These are phyloP conservation scores for Caenorhabditis virilis DNA, from an alignment of 2,888 invertebrate genomes.

Conservation along the genomic window DNA sequence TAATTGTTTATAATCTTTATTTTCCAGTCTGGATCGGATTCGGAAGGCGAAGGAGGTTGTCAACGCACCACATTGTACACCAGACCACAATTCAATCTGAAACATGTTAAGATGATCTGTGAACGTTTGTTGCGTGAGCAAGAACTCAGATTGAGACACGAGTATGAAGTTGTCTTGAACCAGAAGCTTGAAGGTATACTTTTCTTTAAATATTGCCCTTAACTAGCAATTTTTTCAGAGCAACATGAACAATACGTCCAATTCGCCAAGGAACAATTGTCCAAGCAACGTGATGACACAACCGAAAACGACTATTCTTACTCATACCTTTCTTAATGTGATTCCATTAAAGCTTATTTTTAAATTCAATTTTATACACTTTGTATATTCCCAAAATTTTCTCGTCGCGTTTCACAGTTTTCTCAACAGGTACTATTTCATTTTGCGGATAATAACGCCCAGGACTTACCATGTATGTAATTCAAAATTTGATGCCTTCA, in stretches of 20 bases:
- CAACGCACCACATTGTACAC: constrained; percentile 31
- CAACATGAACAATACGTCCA: constrained; percentile 98
- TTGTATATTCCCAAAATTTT: constrained; percentile 4
- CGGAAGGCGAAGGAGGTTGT: constrained; percentile 51
- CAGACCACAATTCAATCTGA: constrained; percentile 57
- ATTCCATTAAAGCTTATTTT: neutral
- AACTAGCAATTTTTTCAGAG: constrained; percentile 74
- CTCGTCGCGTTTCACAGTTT: constrained; percentile 3
- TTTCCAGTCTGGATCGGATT: constrained; percentile 64
- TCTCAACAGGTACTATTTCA: constrained; percentile 3
- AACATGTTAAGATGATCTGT: constrained; percentile 88
- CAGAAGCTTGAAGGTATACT: constrained; percentile 80
- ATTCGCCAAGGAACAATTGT: constrained; percentile 94
- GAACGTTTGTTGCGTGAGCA: constrained; percentile 94
- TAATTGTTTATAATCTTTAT: neutral
- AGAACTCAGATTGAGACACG: constrained; percentile 88
- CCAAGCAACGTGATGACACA: constrained; percentile 17
- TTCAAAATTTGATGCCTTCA: neutral
- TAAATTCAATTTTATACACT: constrained; percentile 21
- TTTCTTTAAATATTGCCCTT: neutral
- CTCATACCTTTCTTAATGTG: constrained; percentile 39
- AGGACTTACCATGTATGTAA: neutral
- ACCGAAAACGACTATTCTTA: constrained; percentile 32
- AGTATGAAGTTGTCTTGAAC: constrained; percentile 90
- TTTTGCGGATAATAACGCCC: neutral